Evolutionary conservation across 1,140 invertebrate species (phyloP), one percentile per base, ranked within the genome.

Genomic region (Meteorus sp.): DNA sequence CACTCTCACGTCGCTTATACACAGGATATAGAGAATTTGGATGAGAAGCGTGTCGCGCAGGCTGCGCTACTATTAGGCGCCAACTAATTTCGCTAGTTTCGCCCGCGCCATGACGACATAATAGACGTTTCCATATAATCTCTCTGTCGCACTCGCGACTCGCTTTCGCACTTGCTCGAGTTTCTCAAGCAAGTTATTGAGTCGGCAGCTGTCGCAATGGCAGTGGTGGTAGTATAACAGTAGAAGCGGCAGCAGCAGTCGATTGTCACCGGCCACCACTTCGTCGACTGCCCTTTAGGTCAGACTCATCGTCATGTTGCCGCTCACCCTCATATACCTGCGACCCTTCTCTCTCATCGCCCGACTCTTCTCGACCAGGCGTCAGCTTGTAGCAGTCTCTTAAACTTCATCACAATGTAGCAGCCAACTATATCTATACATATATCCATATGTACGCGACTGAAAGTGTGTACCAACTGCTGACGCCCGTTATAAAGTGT

Each of bases 331-430:
- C 59, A 37, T 44, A 54, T 60, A 60, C 65, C 64, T 56, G 60
- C 55, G 61, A 58, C 60, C 56, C 55, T 62, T 62, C 47, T 66
- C 71, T 69, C 60, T 70, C 70, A 65, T 65, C 64, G 11, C 20
- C 9, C 25, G 31, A 23, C 29, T 56, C 31, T 48, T 50, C 45
- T 62, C 57, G 65, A 65, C 57, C 60, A 68, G 72, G 76, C 78
- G 76, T 78, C 78, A 80, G 77, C 78, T 80, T 79, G 77, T 74
- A 76, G 72, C 75, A 72, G 72, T 80, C 77, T 79, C 78, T 80
- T 80, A 78, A 80, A 80, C 74, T 77, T 71, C 65, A 51, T 59
- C 39, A 61, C 57, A 62, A 69, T 62, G 22, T 54, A n/a, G n/a
- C n/a, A n/a, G n/a, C n/a, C n/a, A n/a, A n/a, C n/a, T n/a, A n/a